Evolutionary conservation across 2,113 vertebrate genomes (phyloP).

Genomic region (Corydoras maculifer): DNA sequence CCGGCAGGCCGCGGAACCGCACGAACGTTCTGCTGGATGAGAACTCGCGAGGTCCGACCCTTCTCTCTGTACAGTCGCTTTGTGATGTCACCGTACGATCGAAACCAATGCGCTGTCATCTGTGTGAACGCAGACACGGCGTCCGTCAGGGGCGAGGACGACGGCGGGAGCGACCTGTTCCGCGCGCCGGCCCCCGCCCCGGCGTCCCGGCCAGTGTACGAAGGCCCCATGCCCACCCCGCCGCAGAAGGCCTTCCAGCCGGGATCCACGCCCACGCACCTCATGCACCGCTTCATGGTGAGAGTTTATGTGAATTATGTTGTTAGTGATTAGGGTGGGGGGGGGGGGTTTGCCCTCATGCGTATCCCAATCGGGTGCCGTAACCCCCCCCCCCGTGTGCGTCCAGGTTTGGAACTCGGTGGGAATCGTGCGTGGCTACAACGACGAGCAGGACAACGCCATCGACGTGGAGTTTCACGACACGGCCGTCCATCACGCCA

Average conservation of each 20-base stretch:
- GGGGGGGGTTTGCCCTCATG: too few relatives aligned
- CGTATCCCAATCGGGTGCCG: background rate
- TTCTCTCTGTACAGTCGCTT: background rate
- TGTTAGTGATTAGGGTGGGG: background rate
- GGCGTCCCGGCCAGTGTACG: conserved; percentile 65
- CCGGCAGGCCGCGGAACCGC: conserved; percentile 62
- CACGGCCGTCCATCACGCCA: conserved; percentile 84
- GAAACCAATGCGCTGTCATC: background rate
- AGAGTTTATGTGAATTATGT: background rate
- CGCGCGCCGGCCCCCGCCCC: conserved; percentile 41
- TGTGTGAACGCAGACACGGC: conserved; percentile 62
- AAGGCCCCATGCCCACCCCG: conserved; percentile 80
- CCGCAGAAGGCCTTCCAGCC: conserved; percentile 89
- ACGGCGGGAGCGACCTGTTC: conserved; percentile 46
- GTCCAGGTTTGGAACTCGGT: conserved; percentile 90
- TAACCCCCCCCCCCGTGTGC: background rate
- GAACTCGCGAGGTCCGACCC: conserved; percentile 76
- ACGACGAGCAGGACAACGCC: conserved; percentile 90
- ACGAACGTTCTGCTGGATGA: conserved; percentile 76
- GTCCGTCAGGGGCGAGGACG: conserved; percentile 66
- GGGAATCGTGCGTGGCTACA: conserved; percentile 89
- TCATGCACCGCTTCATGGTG: conserved; percentile 94
- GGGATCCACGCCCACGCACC: conserved; percentile 83
- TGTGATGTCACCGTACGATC: background rate
- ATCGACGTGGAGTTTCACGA: conserved; percentile 95